Evolutionary conservation across 2,797 vertebrate genomes (phyloP).

Genomic region (Thalassophryne amazonica): DNA sequence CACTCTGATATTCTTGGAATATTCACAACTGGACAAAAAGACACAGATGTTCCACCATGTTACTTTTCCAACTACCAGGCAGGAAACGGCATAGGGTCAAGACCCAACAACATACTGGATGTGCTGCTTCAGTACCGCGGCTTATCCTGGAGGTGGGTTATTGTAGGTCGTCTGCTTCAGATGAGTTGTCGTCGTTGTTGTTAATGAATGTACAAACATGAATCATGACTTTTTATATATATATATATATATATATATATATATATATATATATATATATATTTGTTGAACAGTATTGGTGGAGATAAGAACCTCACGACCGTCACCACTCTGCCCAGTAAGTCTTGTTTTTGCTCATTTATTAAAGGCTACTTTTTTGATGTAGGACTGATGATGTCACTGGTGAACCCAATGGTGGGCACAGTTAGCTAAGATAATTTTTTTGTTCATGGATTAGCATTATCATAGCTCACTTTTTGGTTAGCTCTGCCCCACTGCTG

Average conservation of each 20-base stretch:
- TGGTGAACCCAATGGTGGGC: too few species aligned
- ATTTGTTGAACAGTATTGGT: constrained; percentile 79
- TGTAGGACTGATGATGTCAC: neutral
- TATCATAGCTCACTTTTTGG: neutral
- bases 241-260: neutral
- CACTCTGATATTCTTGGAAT: too few species aligned
- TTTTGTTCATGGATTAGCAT: neutral
- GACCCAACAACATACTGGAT: constrained; percentile 67
- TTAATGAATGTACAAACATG: neutral
- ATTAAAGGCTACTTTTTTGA: neutral
- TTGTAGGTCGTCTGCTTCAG: too few species aligned
- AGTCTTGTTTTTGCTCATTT: constrained; percentile 59
- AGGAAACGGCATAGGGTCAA: constrained; percentile 82
- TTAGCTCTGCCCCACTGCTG: too few species aligned
- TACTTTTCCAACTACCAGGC: constrained; percentile 74
- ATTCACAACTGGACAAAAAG: too few species aligned
- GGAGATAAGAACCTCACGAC: constrained; percentile 81
- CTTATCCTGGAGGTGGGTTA: constrained; percentile 85
- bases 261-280: neutral
- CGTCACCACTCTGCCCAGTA: constrained; percentile 89
- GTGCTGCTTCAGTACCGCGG: constrained; percentile 83
- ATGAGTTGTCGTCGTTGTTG: neutral
- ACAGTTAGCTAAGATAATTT: neutral
- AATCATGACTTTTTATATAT: neutral
- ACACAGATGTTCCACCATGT: neutral